Evolutionary conservation across 1,140 invertebrate species (phyloP).

Genomic region (Trissolcus basalis): DNA sequence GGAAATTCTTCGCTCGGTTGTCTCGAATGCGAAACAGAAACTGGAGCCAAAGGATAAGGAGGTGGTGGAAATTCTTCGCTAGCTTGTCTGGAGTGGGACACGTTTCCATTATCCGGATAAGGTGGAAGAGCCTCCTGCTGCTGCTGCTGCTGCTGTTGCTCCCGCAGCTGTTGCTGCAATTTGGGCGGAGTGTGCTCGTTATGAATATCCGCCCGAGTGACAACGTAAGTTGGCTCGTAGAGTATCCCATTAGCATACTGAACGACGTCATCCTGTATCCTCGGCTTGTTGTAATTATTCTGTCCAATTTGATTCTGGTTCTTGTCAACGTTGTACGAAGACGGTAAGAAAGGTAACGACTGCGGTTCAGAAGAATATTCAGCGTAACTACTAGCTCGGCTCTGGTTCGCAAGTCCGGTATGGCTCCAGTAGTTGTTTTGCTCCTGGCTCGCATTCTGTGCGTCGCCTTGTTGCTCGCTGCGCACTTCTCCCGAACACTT

Average conservation of each 20-base stretch:
- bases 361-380: constrained; percentile 78
- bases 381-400: constrained; percentile 69
- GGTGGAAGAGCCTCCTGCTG: constrained; percentile 65
- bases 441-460: constrained; percentile 65
- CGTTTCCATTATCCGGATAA: constrained; percentile 70
- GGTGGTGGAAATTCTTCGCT: constrained; percentile 81
- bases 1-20: constrained; percentile 93
- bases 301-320: constrained; percentile 43
- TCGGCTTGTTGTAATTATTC: constrained; percentile 65
- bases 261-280: constrained; percentile 75
- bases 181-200: constrained; percentile 84
- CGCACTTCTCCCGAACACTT: constrained; percentile 80
- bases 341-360: constrained; percentile 80
- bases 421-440: constrained; percentile 71
- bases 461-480: constrained; percentile 75
- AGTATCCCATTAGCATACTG: constrained; percentile 77
- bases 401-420: constrained; percentile 43
- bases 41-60: constrained; percentile 84
- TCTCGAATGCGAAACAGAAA: constrained; percentile 86
- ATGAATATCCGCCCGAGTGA: constrained; percentile 88
- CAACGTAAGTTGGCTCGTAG: constrained; percentile 76
- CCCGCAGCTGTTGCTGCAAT: constrained; percentile 57
- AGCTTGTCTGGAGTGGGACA: constrained; percentile 70
- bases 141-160: constrained; percentile 55
- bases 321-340: constrained; percentile 71